phyloP scores from a whole-genome alignment of 1,140 invertebrate genomes.

The Listronotus oregonensis region DNA sequence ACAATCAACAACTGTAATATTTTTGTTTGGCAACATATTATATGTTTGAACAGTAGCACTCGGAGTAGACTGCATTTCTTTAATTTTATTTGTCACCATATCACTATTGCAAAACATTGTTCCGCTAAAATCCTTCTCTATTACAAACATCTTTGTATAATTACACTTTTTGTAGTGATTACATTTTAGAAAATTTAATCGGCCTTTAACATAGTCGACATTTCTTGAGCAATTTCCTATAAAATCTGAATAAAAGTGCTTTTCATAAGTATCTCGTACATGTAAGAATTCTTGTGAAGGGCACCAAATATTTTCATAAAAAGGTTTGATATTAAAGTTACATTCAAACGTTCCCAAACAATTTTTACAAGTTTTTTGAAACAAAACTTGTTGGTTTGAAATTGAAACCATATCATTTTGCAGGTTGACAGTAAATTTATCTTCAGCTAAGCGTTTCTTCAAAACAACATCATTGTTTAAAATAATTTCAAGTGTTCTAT shows the following conservation, averaged over 20 bases:
- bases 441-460: constrained; percentile 1
- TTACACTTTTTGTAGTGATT: constrained; percentile 24
- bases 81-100: constrained; percentile 10
- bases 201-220: constrained; percentile 13
- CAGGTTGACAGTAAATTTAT: constrained; percentile 21
- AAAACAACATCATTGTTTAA: constrained; percentile 21
- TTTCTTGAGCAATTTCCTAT: constrained; percentile 33
- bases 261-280: constrained; percentile 33
- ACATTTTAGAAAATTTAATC: constrained; percentile 20
- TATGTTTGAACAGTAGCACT: constrained; percentile 5
- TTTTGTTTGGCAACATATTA: background rate
- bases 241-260: constrained; percentile 32
- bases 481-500: constrained; percentile 10
- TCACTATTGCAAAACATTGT: constrained; percentile 13
- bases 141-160: constrained; percentile 35
- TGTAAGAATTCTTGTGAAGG: constrained; percentile 22
- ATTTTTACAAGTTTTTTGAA: constrained; percentile 23
- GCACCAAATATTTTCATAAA: constrained; percentile 6
- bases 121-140: constrained; percentile 35
- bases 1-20: constrained; percentile 15
- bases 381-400: constrained; percentile 14
- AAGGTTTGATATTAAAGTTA: constrained; percentile 22
- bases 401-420: background rate
- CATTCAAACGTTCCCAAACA: constrained; percentile 21
- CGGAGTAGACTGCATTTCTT: background rate